Base-by-base conservation (phyloP, 2,797 vertebrate genomes). In the Catamblyrhynchus diadema region DNA sequence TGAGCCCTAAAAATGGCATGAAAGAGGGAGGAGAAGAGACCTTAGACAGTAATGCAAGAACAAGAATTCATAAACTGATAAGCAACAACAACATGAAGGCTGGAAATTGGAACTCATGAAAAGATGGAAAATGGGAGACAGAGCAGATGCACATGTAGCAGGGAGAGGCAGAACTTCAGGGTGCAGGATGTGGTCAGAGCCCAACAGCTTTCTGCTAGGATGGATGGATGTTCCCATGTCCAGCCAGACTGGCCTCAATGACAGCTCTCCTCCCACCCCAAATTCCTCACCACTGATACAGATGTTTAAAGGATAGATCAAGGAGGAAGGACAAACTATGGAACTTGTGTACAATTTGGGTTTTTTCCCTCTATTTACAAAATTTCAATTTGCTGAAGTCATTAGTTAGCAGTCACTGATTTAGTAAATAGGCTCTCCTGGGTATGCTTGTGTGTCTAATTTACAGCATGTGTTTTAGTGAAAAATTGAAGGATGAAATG, bases 191-290 rank as follows among this genome's bases (percentile, higher is more conserved):
- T 28, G 28, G 8, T 22, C 37, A 65, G 45, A 75, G 37, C n/a
- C 33, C 54, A 27, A 12, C 13, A 80, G 17, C 7, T 27, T 54
- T 54, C 67, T 53, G 14, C 24, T 14, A 41, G 33, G 18, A n/a
- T 28, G 12, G 41, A 27, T 72, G 22, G 12, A 8, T 41, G 7
- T 20, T 88, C 13, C 27, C 19, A 8, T 8, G 27, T 33, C 51
- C 56, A 67, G 28, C 33, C 48, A 64, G 20, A 14, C 32, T 28
- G 28, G 13, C 14, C 71, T 41, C 0, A 0, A 54, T 3, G 32
- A 19, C 50, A 73, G 7, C 1, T 5, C 39, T 64, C 17, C 23
- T 78, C 8, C 17, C 1, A 3, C 37, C 19, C 56, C 50, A 50
- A 39, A 57, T 16, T 59, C 21, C 32, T 69, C 5, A 1, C 11